Percentiles rank a stretch among this genome's conserved stretches.
phyloP scores from a whole-genome alignment of 2,113 vertebrate species.

The Catharus minimus region DNA sequence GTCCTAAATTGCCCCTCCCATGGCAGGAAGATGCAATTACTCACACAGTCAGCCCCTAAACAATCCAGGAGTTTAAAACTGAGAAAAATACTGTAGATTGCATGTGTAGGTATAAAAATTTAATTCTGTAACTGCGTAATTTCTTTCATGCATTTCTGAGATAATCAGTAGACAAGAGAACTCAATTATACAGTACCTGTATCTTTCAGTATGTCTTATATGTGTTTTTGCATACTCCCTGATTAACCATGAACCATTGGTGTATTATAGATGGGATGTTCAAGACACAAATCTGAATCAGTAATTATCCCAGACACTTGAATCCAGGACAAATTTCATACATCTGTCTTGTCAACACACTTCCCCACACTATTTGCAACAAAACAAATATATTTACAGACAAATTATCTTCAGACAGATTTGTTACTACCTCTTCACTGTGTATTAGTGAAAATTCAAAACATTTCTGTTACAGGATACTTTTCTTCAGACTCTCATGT shows the following conservation, averaged over 20 bases:
- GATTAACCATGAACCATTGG: not conserved
- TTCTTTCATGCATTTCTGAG: not conserved
- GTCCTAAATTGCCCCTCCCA: not conserved
- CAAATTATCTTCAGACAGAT: not conserved
- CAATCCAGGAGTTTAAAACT: not conserved
- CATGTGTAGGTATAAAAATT: not conserved
- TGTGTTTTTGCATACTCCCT: not conserved
- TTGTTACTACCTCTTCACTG: not conserved
- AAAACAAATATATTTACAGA: not conserved
- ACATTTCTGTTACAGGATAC: not conserved
- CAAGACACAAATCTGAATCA: not conserved
- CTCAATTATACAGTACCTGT: not conserved
- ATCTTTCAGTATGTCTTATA: not conserved
- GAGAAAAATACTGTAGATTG: not conserved
- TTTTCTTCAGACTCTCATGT: not conserved
- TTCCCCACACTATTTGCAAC: not conserved
- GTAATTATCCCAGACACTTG: not conserved
- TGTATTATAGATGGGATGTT: not conserved
- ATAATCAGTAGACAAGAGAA: not conserved
- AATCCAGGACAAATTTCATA: not conserved
- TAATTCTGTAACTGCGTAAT: not conserved
- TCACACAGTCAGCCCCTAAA: not conserved
- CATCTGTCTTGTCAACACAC: not conserved
- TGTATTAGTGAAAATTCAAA: not conserved
- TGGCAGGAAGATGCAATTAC: not conserved